Evolutionary conservation across 2,888 invertebrate species (phyloP).

Genomic region (Chalcis sispes): DNA sequence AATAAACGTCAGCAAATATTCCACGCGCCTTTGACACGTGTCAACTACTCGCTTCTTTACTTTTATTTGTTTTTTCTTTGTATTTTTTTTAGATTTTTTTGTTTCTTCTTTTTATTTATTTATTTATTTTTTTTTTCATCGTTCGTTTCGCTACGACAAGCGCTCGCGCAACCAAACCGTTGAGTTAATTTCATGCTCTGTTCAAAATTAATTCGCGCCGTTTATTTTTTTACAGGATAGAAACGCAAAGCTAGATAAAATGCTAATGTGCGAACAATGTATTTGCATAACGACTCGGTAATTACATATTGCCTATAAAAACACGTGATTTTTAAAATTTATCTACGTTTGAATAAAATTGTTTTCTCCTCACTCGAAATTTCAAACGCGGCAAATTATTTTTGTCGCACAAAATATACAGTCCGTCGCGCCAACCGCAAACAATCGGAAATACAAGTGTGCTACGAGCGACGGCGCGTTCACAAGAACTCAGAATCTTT

Average conservation of each 20-base stretch:
- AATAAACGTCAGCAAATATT: conserved; percentile 39
- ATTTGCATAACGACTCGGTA: neutral
- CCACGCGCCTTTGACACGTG: conserved; percentile 34
- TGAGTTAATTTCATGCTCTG: conserved; percentile 18
- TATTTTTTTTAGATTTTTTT: too few species aligned
- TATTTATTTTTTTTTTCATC: too few species aligned
- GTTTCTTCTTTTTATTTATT: neutral
- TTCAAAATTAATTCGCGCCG: conserved; percentile 51
- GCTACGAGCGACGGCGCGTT: neutral
- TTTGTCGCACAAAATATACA: too few species aligned
- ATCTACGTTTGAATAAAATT: neutral
- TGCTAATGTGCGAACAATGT: conserved; percentile 19
- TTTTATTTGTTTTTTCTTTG: neutral
- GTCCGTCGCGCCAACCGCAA: too few species aligned
- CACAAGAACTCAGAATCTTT: conserved; percentile 11
- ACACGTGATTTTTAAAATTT: too few species aligned
- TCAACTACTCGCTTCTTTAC: neutral
- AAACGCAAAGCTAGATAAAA: conserved; percentile 17
- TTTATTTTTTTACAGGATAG: too few species aligned
- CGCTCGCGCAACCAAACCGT: conserved; percentile 36
- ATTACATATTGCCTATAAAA: too few species aligned
- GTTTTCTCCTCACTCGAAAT: neutral
- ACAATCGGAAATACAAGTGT: conserved; percentile 44
- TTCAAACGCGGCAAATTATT: too few species aligned
- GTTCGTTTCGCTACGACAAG: too few species aligned